These are phyloP conservation scores for Steromphala cineraria DNA, from an alignment of 2,888 invertebrate species.

Conservation along the genomic window DNA sequence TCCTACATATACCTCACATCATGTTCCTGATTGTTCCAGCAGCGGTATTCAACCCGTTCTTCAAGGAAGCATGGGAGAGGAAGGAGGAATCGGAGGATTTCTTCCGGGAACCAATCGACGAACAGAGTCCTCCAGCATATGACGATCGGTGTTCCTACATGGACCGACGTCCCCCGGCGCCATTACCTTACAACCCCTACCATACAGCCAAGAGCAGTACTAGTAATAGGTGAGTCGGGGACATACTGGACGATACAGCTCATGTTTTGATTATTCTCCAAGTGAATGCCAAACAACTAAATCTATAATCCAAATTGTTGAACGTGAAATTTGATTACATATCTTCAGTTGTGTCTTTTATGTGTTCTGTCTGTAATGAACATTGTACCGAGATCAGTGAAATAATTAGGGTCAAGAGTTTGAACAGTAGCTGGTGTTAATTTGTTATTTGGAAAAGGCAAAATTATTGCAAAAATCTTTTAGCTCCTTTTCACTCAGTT, in stretches of 20 bases:
- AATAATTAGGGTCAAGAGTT: too few species aligned
- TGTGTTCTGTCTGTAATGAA: too few species aligned
- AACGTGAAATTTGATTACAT: too few species aligned
- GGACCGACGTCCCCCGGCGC: slow-evolving; percentile 63
- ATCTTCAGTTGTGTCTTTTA: too few species aligned
- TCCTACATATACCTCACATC: background rate
- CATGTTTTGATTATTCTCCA: too few species aligned
- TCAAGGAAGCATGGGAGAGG: slow-evolving; percentile 96
- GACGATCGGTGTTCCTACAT: slow-evolving; percentile 42
- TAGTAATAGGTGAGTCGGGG: slow-evolving; percentile 58
- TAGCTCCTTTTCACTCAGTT: too few species aligned
- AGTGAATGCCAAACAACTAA: too few species aligned
- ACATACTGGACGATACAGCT: background rate
- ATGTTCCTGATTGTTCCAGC: slow-evolving; percentile 78
- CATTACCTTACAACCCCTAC: slow-evolving; percentile 56
- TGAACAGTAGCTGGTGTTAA: too few species aligned
- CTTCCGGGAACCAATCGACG: slow-evolving; percentile 52
- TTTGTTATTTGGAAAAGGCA: too few species aligned
- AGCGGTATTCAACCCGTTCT: slow-evolving; percentile 95
- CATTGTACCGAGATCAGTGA: too few species aligned
- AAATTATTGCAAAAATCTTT: too few species aligned
- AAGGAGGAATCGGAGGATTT: slow-evolving; percentile 93
- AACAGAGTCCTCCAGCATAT: slow-evolving; percentile 60
- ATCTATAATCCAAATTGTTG: too few species aligned
- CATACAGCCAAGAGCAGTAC: slow-evolving; percentile 62